Conservation (phyloP, 2,888 invertebrate species). For the Trissolcus brochymenae region DNA sequence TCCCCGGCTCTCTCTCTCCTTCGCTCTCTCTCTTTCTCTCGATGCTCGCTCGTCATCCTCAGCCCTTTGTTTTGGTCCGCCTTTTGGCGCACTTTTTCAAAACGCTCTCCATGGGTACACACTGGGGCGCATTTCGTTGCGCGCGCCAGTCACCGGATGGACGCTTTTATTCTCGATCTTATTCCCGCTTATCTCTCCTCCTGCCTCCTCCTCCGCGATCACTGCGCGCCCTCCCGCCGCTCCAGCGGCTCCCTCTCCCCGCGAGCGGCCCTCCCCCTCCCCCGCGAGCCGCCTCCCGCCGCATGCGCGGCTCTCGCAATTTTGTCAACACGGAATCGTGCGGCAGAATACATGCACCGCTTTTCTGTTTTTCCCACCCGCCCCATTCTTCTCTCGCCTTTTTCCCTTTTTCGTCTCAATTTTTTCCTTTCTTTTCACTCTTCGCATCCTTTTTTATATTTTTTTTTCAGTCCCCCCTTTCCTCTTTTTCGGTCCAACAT, state of each 20-base stretch:
- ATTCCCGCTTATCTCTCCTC: slow-evolving; percentile 27
- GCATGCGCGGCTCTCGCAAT: slow-evolving; percentile 39
- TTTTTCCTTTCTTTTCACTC: neutral
- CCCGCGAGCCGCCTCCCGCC: slow-evolving; percentile 30
- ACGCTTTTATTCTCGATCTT: slow-evolving; percentile 42
- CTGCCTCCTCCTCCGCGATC: slow-evolving; percentile 35
- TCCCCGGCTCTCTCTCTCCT: neutral
- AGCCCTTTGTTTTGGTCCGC: slow-evolving; percentile 29
- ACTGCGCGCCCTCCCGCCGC: slow-evolving; percentile 14
- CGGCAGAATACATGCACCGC: slow-evolving; percentile 24
- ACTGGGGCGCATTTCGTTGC: slow-evolving; percentile 37
- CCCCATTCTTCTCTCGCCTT: neutral
- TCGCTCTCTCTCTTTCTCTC: neutral
- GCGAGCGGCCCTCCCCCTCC: slow-evolving; percentile 28
- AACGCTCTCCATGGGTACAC: slow-evolving; percentile 34
- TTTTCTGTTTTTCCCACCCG: slow-evolving; percentile 3
- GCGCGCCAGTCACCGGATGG: slow-evolving; percentile 52
- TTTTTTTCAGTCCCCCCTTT: neutral
- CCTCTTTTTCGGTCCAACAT: neutral
- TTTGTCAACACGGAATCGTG: slow-evolving; percentile 44
- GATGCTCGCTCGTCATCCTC: neutral
- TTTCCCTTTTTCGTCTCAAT: neutral
- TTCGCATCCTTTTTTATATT: neutral
- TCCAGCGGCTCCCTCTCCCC: slow-evolving; percentile 3
- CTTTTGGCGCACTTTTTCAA: slow-evolving; percentile 48